Evolutionary conservation across 2,888 invertebrate species (phyloP).

Genomic region (Cerastoderma edule): DNA sequence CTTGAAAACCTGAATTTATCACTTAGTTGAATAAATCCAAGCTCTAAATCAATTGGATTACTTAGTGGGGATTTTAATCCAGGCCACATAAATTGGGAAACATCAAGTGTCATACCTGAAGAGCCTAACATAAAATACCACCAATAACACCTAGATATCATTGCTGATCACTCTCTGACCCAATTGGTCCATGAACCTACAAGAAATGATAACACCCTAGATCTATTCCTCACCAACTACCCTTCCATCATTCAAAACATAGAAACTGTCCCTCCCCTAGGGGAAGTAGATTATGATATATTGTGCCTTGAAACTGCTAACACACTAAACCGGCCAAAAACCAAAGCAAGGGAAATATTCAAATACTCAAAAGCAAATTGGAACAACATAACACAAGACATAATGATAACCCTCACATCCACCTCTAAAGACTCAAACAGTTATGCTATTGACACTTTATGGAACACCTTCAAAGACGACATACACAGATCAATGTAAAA

Average conservation of each 20-base stretch:
- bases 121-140: not conserved
- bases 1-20: slow-evolving; percentile 12
- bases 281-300: not conserved
- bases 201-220: not conserved
- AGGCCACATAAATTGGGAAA: slow-evolving; percentile 1
- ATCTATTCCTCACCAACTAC: slow-evolving; percentile 9
- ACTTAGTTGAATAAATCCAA: slow-evolving; percentile 7
- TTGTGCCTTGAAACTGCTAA: not conserved
- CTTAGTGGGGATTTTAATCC: slow-evolving; percentile 11
- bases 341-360: not conserved
- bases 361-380: slow-evolving; percentile 12
- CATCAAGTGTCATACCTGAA: not conserved
- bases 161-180: not conserved
- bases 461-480: not conserved
- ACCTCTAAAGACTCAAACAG: not conserved
- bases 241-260: slow-evolving; percentile 1
- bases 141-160: not conserved
- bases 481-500: not conserved
- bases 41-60: not conserved
- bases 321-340: not conserved
- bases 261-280: slow-evolving; percentile 1
- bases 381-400: not conserved
- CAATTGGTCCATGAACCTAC: not conserved
- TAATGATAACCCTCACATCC: not conserved
- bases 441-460: no score